phyloP scores from a whole-genome alignment of 2,797 vertebrate genomes.

The Paratrypauchen microcephalus region DNA sequence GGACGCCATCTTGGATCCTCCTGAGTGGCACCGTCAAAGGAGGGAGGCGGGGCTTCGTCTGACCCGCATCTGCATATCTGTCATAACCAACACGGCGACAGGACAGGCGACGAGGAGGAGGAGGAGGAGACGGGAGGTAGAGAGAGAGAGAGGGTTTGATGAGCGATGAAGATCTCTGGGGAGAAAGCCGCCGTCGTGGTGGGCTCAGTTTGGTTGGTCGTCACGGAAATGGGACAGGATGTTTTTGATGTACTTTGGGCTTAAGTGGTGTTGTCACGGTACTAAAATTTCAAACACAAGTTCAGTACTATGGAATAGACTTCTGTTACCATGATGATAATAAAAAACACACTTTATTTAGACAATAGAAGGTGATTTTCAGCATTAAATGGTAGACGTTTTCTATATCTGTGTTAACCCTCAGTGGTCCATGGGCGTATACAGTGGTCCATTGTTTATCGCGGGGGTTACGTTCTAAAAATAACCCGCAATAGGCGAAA shows the following conservation, averaged over 20 bases:
- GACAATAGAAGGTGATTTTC: too few species aligned
- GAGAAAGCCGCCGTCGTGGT: background rate
- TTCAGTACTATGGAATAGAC: too few species aligned
- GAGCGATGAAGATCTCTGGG: background rate
- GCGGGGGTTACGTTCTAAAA: too few species aligned
- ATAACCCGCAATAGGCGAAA: too few species aligned
- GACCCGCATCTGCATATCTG: constrained; percentile 67
- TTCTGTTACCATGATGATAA: too few species aligned
- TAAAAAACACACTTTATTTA: too few species aligned
- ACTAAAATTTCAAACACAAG: too few species aligned
- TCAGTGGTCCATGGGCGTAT: too few species aligned
- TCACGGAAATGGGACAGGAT: background rate
- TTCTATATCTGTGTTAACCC: too few species aligned
- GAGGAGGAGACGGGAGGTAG: constrained; percentile 4
- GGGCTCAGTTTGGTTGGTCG: background rate
- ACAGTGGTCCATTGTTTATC: too few species aligned
- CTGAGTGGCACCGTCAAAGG: background rate
- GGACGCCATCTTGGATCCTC: background rate
- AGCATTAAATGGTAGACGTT: too few species aligned
- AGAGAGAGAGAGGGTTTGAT: background rate
- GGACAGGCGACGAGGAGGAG: constrained; percentile 40
- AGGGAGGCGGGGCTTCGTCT: constrained; percentile 16
- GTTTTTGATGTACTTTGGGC: background rate
- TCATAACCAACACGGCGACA: constrained; percentile 25
- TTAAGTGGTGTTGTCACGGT: too few species aligned